These are phyloP conservation scores for Oryzias curvinotus DNA, from an alignment of 2,113 vertebrate genomes.

Conservation along the genomic window DNA sequence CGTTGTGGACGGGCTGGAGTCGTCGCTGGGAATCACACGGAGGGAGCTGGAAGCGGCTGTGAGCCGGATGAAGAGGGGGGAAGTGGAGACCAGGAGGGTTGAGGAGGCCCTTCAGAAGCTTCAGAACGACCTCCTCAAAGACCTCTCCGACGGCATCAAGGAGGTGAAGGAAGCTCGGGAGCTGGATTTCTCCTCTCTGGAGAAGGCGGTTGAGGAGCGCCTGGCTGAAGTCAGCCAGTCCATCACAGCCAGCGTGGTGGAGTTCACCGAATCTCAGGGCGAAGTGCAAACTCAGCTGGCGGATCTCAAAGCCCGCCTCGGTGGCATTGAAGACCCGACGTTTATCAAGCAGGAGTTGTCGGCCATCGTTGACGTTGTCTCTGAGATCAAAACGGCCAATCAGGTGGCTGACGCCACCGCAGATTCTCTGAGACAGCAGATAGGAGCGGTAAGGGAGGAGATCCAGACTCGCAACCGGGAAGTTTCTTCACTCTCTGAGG, in stretches of 20 bases:
- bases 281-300: conserved; percentile 85
- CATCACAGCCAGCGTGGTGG: conserved; percentile 86
- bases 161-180: conserved; percentile 91
- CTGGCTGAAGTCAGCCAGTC: conserved; percentile 89
- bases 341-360: conserved; percentile 78
- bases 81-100: conserved; percentile 84
- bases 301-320: conserved; percentile 82
- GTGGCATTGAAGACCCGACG: conserved; percentile 70
- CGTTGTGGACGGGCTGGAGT: conserved; percentile 82
- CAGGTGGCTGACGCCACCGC: conserved; percentile 72
- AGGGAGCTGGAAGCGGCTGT: conserved; percentile 82
- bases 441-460: conserved; percentile 83
- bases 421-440: conserved; percentile 79
- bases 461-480: conserved; percentile 90
- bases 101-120: conserved; percentile 92
- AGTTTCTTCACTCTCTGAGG: conserved; percentile 84
- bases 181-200: conserved; percentile 88
- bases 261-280: conserved; percentile 88
- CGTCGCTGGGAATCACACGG: conserved; percentile 79
- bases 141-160: conserved; percentile 87
- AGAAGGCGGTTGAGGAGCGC: conserved; percentile 89
- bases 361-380: conserved; percentile 75
- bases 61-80: conserved; percentile 82
- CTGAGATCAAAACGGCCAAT: conserved; percentile 76
- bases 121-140: conserved; percentile 88